phyloP scores from a whole-genome alignment of 2,797 vertebrate genomes.

The Sciaenops ocellatus region DNA sequence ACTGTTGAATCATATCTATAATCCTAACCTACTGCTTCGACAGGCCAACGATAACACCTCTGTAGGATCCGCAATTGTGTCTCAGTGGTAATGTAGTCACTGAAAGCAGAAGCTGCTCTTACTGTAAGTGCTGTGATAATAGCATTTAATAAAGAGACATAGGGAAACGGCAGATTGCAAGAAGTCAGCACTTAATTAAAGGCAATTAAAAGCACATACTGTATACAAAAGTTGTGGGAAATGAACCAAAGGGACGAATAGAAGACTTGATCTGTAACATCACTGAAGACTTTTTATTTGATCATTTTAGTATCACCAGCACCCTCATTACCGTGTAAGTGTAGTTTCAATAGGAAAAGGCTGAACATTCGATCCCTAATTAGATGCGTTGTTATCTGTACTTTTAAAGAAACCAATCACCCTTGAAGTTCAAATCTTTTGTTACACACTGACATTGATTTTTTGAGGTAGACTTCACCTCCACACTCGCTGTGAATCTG shows the following conservation, averaged over 20 bases:
- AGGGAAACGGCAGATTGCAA: slow-evolving; percentile 42
- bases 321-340: neutral
- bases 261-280: slow-evolving; percentile 20
- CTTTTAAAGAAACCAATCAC: neutral
- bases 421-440: neutral
- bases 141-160: slow-evolving; percentile 30
- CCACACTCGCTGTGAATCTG: neutral
- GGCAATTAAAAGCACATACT: slow-evolving; percentile 33
- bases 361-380: too few relatives aligned
- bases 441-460: neutral
- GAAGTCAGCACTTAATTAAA: slow-evolving; percentile 25
- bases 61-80: neutral
- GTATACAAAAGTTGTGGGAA: slow-evolving; percentile 14
- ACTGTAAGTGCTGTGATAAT: slow-evolving; percentile 32
- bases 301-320: neutral
- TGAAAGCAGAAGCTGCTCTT: slow-evolving; percentile 7
- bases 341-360: neutral
- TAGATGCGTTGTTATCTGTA: neutral
- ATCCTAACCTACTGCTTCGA: neutral
- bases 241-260: slow-evolving; percentile 13
- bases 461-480: neutral
- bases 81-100: neutral
- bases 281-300: neutral
- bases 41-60: neutral
- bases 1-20: neutral